phyloP scores from a whole-genome alignment of 92 coral and sea anemone species.

The Epizoanthus rinbou region DNA sequence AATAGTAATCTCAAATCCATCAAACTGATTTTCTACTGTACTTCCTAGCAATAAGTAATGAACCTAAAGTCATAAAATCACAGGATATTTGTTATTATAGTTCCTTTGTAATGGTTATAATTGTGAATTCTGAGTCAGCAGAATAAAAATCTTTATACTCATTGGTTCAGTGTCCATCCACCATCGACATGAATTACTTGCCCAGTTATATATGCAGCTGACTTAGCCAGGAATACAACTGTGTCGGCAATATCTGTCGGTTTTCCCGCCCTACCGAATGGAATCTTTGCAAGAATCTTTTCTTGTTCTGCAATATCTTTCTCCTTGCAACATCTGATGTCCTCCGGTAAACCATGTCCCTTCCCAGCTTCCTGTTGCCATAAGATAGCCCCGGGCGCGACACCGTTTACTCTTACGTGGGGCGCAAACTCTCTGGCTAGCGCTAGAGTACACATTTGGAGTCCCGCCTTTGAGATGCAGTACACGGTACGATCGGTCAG shows the following conservation, averaged over 20 bases:
- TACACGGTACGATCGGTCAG: slow-evolving; percentile 60
- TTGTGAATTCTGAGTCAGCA: no score
- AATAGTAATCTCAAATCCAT: no score
- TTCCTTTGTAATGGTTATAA: no score
- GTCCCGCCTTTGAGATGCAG: slow-evolving; percentile 81
- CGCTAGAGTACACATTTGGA: slow-evolving; percentile 72
- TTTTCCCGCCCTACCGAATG: slow-evolving; percentile 57
- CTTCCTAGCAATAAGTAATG: no score
- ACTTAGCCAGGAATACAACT: slow-evolving; percentile 54
- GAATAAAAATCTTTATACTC: background rate
- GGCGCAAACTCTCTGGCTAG: slow-evolving; percentile 79
- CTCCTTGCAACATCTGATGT: background rate
- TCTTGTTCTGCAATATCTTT: background rate
- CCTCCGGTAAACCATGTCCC: background rate
- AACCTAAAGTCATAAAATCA: no score
- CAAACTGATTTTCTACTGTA: no score
- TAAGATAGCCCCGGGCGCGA: slow-evolving; percentile 70
- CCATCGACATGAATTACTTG: slow-evolving; percentile 71
- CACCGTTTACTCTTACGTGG: slow-evolving; percentile 71
- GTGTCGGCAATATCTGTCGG: slow-evolving; percentile 50
- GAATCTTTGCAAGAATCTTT: slow-evolving; percentile 55
- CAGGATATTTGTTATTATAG: no score
- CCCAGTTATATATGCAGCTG: slow-evolving; percentile 67
- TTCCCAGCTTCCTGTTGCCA: slow-evolving; percentile 46
- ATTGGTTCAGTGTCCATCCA: slow-evolving; percentile 62